Conservation (phyloP, 2,113 vertebrate genomes). For the Istiophorus platypterus region DNA sequence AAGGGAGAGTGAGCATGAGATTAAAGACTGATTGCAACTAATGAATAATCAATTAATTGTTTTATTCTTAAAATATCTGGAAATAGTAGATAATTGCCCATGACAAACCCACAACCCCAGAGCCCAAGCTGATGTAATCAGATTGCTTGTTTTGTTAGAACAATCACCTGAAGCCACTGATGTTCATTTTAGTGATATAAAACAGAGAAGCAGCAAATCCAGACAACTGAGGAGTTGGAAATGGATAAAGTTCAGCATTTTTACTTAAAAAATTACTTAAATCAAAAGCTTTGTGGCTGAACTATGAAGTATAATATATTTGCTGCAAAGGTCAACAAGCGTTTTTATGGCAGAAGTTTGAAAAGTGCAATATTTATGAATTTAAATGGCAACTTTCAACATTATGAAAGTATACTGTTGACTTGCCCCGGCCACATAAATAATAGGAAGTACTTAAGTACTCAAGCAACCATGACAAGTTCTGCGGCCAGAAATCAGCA, state of each 20-base stretch:
- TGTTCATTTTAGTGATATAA: conserved; percentile 7
- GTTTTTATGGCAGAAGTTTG: conserved; percentile 36
- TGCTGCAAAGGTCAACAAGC: conserved; percentile 7
- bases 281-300: conserved; percentile 4
- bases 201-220: not conserved
- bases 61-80: not conserved
- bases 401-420: conserved; percentile 55
- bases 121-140: not conserved
- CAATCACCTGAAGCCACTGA: not conserved
- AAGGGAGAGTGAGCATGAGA: not conserved
- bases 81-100: not conserved
- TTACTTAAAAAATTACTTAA: not conserved
- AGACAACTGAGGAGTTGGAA: not conserved
- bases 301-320: conserved; percentile 9
- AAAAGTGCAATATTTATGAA: conserved; percentile 42
- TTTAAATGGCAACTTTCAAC: conserved; percentile 48
- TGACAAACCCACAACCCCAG: not conserved
- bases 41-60: not conserved
- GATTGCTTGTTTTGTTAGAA: not conserved
- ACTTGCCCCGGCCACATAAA: conserved; percentile 61
- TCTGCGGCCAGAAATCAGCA: conserved; percentile 69
- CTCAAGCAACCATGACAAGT: conserved; percentile 67
- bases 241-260: not conserved
- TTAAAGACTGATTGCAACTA: not conserved
- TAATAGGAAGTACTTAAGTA: conserved; percentile 74